phyloP scores from a whole-genome alignment of 2,888 invertebrate species.

The Ectemnius lituratus region DNA sequence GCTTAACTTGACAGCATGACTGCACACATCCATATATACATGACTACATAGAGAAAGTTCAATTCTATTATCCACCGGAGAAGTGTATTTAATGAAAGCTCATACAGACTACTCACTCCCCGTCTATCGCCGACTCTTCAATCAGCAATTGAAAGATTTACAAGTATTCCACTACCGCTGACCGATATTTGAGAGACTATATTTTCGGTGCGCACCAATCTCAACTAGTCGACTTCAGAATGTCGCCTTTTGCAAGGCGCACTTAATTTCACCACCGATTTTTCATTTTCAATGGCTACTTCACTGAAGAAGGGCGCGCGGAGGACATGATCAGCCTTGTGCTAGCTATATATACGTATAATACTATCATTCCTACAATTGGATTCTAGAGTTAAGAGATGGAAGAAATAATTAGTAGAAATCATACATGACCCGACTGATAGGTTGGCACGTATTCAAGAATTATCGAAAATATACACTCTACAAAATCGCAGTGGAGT shows the following conservation, averaged over 20 bases:
- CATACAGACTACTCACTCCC: conserved; percentile 55
- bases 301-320: too few relatives aligned
- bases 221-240: too few relatives aligned
- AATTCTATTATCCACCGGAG: conserved; percentile 48
- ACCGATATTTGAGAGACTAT: conserved; percentile 63
- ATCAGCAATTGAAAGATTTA: conserved; percentile 68
- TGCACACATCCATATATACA: conserved; percentile 51
- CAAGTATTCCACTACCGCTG: conserved; percentile 49
- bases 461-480: conserved; percentile 57
- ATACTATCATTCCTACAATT: too few relatives aligned
- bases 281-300: too few relatives aligned
- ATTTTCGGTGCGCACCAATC: conserved; percentile 60
- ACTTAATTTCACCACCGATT: too few relatives aligned
- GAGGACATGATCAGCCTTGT: too few relatives aligned
- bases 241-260: too few relatives aligned
- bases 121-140: conserved; percentile 78
- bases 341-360: too few relatives aligned
- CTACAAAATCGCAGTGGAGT: conserved; percentile 55
- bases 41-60: conserved; percentile 31
- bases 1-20: conserved; percentile 63
- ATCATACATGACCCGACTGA: neutral
- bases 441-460: neutral
- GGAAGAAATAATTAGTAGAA: neutral
- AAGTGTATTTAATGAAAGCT: conserved; percentile 47
- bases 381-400: too few relatives aligned